Evolutionary conservation across 2,113 vertebrate species (phyloP).

Genomic region (Caloenas nicobarica): DNA sequence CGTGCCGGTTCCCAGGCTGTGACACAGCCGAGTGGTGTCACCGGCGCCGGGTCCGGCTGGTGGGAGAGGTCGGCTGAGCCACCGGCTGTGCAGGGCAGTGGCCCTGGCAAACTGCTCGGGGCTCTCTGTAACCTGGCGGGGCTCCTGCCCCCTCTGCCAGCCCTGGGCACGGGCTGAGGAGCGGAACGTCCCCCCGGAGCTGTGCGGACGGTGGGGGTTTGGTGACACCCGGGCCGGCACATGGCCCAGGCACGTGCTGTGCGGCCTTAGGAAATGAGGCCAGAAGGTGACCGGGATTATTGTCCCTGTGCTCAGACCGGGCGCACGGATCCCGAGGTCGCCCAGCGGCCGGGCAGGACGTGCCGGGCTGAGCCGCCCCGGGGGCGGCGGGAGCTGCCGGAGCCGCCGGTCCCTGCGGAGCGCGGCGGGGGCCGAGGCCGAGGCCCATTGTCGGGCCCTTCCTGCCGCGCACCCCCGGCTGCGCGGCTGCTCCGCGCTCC

Average conservation of each 20-base stretch:
- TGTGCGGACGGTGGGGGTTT: background rate
- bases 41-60: background rate
- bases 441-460: background rate
- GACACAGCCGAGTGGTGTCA: background rate
- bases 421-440: background rate
- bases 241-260: background rate
- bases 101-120: background rate
- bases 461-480: background rate
- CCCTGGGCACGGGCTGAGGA: background rate
- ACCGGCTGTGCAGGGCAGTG: background rate
- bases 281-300: constrained; percentile 48
- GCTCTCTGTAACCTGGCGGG: fast-evolving
- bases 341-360: fast-evolving
- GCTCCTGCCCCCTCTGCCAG: background rate
- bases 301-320: background rate
- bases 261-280: constrained; percentile 11
- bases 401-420: background rate
- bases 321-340: constrained; percentile 16
- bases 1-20: fast-evolving
- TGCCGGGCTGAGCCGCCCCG: fast-evolving
- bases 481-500: background rate
- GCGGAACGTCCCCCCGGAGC: background rate
- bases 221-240: background rate
- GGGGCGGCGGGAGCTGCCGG: background rate
- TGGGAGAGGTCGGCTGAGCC: background rate